phyloP scores from a whole-genome alignment of 2,888 invertebrate genomes.

The Pilophorus perplexus region DNA sequence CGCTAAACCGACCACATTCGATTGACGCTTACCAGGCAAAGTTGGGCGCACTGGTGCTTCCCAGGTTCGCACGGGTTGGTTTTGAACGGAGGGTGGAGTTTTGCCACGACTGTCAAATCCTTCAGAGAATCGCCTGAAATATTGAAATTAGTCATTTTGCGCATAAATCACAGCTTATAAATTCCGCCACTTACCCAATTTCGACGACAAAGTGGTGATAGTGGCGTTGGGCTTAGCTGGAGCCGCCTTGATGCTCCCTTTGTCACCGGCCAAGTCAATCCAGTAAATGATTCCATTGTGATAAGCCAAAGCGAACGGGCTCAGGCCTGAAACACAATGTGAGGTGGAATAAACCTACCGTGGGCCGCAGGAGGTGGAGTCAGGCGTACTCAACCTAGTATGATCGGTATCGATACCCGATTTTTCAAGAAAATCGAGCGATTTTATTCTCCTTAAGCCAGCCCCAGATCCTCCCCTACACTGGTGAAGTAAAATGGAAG shows the following conservation, averaged over 20 bases:
- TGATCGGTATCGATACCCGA: too few species aligned
- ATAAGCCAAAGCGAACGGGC: constrained; percentile 27
- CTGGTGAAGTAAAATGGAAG: too few species aligned
- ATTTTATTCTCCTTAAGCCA: too few species aligned
- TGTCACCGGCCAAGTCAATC: constrained; percentile 20
- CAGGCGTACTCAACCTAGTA: too few species aligned
- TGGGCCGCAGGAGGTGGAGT: too few species aligned
- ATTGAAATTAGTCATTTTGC: neutral
- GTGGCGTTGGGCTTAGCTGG: neutral
- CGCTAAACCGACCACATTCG: neutral
- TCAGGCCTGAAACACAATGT: neutral
- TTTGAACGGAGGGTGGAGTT: constrained; percentile 43
- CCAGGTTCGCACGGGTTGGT: constrained; percentile 34
- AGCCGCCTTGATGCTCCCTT: constrained; percentile 7
- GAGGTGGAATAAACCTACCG: too few species aligned
- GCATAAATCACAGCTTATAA: neutral
- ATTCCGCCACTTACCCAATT: constrained; percentile 2
- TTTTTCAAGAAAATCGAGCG: too few species aligned
- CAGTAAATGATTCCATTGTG: constrained; percentile 23
- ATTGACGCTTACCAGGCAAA: constrained; percentile 61
- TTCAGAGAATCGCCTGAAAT: constrained; percentile 63
- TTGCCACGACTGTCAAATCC: constrained; percentile 60
- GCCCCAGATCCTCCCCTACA: too few species aligned
- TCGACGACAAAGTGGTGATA: constrained; percentile 3
- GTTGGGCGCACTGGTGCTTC: constrained; percentile 73